These are phyloP conservation scores for Anguilla obscura DNA, from an alignment of 2,797 vertebrate species.

Conservation along the genomic window DNA sequence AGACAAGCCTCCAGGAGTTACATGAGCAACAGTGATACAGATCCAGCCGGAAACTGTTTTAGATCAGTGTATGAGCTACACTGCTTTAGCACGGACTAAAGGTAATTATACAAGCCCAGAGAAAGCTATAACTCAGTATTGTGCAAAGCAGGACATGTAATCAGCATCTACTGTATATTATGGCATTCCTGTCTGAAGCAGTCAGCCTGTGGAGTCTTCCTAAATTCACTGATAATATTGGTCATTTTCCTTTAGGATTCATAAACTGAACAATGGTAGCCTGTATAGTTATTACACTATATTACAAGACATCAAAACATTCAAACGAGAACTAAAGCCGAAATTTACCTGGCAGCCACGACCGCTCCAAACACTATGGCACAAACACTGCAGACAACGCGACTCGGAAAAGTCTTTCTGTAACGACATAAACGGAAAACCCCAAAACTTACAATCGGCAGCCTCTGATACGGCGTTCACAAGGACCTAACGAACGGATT, in stretches of 20 bases:
- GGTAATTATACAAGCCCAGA: too few species aligned
- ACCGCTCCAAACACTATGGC: constrained; percentile 80
- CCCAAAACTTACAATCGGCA: not conserved
- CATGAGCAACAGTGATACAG: too few species aligned
- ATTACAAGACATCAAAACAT: not conserved
- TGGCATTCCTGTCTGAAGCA: not conserved
- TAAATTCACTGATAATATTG: not conserved
- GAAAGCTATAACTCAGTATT: too few species aligned
- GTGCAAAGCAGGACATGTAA: not conserved
- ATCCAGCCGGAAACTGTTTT: too few species aligned
- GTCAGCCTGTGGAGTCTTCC: too few species aligned
- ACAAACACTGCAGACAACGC: constrained; percentile 64
- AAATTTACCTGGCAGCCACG: constrained; percentile 85
- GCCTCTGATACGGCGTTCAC: not conserved
- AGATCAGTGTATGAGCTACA: too few species aligned
- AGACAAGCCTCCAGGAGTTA: too few species aligned
- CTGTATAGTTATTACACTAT: not conserved
- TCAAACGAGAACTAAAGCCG: not conserved
- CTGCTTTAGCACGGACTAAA: too few species aligned
- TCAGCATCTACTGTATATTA: not conserved
- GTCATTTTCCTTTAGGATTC: not conserved
- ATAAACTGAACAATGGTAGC: too few species aligned
- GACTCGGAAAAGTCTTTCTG: constrained; percentile 67
- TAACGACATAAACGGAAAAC: not conserved
- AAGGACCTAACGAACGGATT: too few species aligned